Evolutionary conservation across 2,888 invertebrate genomes (phyloP), one percentile per base, ranked within the genome.

Genomic region (Caenorhabditis plicata): DNA sequence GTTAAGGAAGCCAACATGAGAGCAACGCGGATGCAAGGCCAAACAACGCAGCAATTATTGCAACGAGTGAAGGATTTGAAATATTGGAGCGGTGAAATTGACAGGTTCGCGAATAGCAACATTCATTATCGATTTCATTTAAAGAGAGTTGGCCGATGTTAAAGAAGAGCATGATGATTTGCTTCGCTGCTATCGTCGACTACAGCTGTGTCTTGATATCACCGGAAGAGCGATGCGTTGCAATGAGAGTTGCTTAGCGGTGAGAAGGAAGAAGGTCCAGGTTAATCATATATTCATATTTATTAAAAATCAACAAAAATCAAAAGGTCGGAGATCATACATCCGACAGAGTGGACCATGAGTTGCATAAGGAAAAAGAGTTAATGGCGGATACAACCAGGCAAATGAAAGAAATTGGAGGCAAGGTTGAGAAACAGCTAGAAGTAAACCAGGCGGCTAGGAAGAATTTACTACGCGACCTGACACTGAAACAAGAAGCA

Each of bases 51-150:
- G 36, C 77, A 77, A 47, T 51, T 77, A 35, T 57, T 69, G 29
- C 74, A 77, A 48, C 43, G 77, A 46, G 73, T 77, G 19, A 77
- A 77, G 41, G 77, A 77, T 47, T 61, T 77, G 38, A 74, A 74
- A 43, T 77, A 77, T 51, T 77, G 77, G 77, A 76, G 75, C n/a
- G 68, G 68, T n/a, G 77, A 77, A 40, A 76, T 77, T 32, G 77
- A 77, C 43, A 62, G 75, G 74, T 71, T 13, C 15, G 8, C 32
- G 40, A 20, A 17, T 42, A 9, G 8, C 3, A 42, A 13, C 27
- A n/a, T 8, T 31, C 33, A 33, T 17, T 8, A 13, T n/a, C 26
- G 20, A 31, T 43, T 43, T 31, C 13, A 5, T 26, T 25, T 53
- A 39, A 26, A 72, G 74, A 35, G 76, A 76, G 27, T 52, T 76